These are phyloP conservation scores for Bubalus kerabau DNA, from an alignment of 2,113 vertebrate genomes.

Conservation along the genomic window DNA sequence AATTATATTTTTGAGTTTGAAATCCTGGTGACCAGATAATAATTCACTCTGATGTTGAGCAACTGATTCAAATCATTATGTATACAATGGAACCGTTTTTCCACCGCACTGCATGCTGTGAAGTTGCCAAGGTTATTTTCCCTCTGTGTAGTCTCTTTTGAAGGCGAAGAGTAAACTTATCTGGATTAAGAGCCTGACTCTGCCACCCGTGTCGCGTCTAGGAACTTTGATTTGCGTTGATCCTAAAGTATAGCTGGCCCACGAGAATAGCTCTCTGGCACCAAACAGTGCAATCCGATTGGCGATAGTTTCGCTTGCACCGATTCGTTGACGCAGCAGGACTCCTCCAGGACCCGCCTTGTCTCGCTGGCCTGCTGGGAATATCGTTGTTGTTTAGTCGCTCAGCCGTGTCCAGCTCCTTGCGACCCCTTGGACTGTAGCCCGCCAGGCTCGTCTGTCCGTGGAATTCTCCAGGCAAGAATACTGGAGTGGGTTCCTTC, in stretches of 20 bases:
- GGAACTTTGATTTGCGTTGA: not conserved
- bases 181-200: not conserved
- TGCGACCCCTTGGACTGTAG: not conserved
- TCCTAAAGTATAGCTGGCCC: not conserved
- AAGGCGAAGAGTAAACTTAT: not conserved
- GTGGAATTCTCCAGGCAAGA: not conserved
- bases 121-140: not conserved
- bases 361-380: fast-evolving
- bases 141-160: not conserved
- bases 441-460: not conserved
- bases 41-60: not conserved
- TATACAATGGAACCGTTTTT: not conserved
- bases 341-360: fast-evolving
- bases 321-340: fast-evolving
- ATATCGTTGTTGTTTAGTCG: not conserved
- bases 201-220: fast-evolving
- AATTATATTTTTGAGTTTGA: not conserved
- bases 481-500: not conserved
- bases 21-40: not conserved
- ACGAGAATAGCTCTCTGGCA: fast-evolving
- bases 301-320: fast-evolving
- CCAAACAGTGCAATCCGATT: fast-evolving
- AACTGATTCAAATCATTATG: not conserved
- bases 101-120: fast-evolving
- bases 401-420: not conserved